phyloP scores from a whole-genome alignment of 2,888 invertebrate species.

The Bedellia somnulentella region DNA sequence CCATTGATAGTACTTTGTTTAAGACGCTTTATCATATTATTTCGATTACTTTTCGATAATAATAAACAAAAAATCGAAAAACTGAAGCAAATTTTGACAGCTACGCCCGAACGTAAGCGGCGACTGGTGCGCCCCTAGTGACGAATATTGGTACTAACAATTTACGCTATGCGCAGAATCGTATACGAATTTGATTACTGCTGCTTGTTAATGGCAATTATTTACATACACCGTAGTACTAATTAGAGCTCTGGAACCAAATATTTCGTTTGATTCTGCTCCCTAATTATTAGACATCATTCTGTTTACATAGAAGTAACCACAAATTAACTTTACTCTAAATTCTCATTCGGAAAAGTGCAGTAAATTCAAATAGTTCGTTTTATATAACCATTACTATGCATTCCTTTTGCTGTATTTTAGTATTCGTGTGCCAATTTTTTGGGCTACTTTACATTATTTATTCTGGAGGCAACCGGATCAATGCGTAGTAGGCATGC shows the following conservation, averaged over 20 bases:
- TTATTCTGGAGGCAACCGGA: constrained; percentile 30
- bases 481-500: constrained; percentile 48
- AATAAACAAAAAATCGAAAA: no score
- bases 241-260: no score
- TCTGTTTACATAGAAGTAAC: not conserved
- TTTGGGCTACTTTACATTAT: constrained; percentile 29
- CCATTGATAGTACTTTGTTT: not conserved
- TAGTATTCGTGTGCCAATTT: not conserved
- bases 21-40: no score
- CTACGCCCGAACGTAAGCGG: constrained; percentile 40
- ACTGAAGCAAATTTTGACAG: constrained; percentile 54
- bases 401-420: not conserved
- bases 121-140: constrained; percentile 48
- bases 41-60: no score
- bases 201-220: no score
- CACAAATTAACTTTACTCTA: not conserved
- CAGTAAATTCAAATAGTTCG: not conserved
- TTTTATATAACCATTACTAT: not conserved
- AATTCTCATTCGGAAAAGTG: not conserved
- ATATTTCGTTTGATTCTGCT: not conserved
- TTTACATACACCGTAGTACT: no score
- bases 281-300: not conserved
- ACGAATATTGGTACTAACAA: no score
- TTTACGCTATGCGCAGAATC: no score
- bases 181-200: no score